Evolutionary conservation across 2,888 invertebrate genomes (phyloP).

Genomic region (Rugalucina vietnamica): DNA sequence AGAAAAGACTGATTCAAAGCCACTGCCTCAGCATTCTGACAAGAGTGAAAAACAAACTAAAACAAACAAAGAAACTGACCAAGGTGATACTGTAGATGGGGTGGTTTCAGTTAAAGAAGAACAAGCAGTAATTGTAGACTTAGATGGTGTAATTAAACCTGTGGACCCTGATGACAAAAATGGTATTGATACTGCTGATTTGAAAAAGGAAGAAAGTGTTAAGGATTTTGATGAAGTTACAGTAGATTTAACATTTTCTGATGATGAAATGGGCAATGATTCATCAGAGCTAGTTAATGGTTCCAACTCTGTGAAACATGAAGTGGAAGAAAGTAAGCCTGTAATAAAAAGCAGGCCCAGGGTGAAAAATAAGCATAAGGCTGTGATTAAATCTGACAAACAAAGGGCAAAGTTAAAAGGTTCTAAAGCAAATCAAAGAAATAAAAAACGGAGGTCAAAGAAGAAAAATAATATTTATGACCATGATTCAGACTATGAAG

Average conservation of each 20-base stretch:
- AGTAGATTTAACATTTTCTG: not conserved
- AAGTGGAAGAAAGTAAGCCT: not conserved
- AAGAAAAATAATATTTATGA: conserved; percentile 17
- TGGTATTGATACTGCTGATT: not conserved
- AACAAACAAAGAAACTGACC: not conserved
- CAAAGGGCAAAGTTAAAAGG: conserved; percentile 10
- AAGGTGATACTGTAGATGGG: conserved; percentile 2
- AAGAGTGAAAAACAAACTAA: not conserved
- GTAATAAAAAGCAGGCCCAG: no score
- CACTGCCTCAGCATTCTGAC: not conserved
- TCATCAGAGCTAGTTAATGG: no score
- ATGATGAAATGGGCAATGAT: conserved; percentile 1
- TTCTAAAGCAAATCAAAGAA: conserved; percentile 1
- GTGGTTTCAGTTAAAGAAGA: not conserved
- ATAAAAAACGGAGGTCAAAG: not conserved
- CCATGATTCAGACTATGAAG: conserved; percentile 59
- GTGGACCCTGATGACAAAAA: not conserved
- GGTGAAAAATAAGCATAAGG: conserved; percentile 13
- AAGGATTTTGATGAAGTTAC: not conserved
- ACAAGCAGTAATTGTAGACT: not conserved
- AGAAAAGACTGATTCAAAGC: not conserved
- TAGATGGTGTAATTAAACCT: not conserved
- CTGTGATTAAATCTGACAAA: conserved; percentile 13
- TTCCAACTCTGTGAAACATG: not conserved
- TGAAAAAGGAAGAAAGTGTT: not conserved